phyloP scores from a whole-genome alignment of 2,113 vertebrate species.

The Neopipo cinnamomea region DNA sequence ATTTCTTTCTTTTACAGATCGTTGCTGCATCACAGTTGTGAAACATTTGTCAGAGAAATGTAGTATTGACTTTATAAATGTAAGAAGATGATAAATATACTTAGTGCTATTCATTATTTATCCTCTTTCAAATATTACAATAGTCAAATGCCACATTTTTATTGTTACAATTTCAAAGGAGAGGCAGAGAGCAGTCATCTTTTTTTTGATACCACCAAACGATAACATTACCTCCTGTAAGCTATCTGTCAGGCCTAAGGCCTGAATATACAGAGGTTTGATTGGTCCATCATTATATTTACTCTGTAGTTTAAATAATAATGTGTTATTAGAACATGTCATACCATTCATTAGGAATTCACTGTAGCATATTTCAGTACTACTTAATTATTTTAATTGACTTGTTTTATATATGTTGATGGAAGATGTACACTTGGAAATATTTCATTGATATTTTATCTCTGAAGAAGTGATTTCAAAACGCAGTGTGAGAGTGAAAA shows the following conservation, averaged over 20 bases:
- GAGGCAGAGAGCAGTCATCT: background rate
- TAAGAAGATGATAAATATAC: background rate
- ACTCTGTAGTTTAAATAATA: conserved; percentile 47
- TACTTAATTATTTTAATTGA: background rate
- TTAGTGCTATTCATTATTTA: background rate
- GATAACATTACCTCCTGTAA: background rate
- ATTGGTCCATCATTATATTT: conserved; percentile 18
- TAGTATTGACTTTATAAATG: background rate
- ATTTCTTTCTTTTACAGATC: background rate
- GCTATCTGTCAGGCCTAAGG: background rate
- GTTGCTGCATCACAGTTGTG: background rate
- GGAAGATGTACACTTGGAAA: background rate
- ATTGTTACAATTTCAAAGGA: background rate
- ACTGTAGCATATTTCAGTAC: background rate
- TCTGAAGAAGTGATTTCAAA: background rate
- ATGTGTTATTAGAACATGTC: background rate
- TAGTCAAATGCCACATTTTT: background rate
- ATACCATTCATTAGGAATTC: conserved; percentile 44
- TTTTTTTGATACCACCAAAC: background rate
- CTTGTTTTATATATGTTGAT: background rate
- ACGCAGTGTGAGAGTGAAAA: background rate
- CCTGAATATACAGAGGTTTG: background rate
- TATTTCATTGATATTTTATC: background rate
- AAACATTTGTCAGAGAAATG: background rate
- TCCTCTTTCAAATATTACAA: background rate